A percentile compares a stretch with the other conserved stretches of the same genome.
These are phyloP conservation scores for Eurosta solidaginis DNA, from an alignment of 1,140 invertebrate genomes.

Conservation along the genomic window DNA sequence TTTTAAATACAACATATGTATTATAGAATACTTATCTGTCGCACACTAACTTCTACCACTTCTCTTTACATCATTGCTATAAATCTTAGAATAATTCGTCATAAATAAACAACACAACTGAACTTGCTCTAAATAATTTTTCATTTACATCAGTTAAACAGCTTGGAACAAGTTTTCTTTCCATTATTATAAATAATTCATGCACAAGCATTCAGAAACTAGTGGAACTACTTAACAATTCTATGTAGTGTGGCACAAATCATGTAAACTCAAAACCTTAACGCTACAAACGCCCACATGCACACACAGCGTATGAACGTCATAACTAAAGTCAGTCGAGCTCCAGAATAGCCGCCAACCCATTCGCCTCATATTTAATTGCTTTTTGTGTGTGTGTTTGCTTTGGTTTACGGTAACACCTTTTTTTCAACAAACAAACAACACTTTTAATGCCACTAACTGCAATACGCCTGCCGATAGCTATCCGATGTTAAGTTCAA, in stretches of 20 bases:
- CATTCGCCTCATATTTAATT: too few species aligned
- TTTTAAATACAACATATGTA: too few species aligned
- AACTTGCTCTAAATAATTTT: too few species aligned
- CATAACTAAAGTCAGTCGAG: background rate
- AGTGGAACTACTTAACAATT: background rate
- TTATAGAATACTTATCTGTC: too few species aligned
- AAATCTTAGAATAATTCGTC: too few species aligned
- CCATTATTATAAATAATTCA: background rate
- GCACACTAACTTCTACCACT: too few species aligned
- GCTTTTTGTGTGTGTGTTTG: too few species aligned
- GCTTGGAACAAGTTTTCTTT: too few species aligned
- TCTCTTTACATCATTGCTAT: too few species aligned
- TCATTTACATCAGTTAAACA: too few species aligned
- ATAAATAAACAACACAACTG: too few species aligned
- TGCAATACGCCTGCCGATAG: background rate
- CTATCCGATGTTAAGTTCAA: conserved; percentile 10
- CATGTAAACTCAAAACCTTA: background rate
- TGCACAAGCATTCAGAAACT: background rate
- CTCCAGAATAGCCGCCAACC: background rate
- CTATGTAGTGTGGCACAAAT: background rate
- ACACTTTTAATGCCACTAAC: background rate
- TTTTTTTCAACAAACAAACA: too few species aligned
- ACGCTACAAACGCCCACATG: background rate
- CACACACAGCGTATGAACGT: background rate
- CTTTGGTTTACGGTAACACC: background rate